These are phyloP conservation scores for Sapayoa aenigma DNA, from an alignment of 2,113 vertebrate species.

Conservation along the genomic window DNA sequence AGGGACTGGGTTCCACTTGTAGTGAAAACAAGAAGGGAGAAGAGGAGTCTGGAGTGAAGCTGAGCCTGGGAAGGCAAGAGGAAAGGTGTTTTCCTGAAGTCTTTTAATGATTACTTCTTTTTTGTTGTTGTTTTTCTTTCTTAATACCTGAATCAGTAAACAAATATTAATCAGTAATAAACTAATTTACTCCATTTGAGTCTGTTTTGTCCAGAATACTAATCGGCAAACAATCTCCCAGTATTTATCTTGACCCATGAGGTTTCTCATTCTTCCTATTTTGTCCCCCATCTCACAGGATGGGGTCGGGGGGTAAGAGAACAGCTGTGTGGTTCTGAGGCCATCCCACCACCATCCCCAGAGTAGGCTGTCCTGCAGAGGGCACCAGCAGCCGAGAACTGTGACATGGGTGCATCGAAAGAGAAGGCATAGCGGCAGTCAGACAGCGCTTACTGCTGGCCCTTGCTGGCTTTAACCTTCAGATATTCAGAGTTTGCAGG, in stretches of 20 bases:
- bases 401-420: neutral
- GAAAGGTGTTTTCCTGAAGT: neutral
- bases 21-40: accelerated
- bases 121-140: neutral
- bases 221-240: neutral
- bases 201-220: neutral
- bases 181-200: neutral
- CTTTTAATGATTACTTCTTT: neutral
- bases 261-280: neutral
- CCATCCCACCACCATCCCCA: neutral
- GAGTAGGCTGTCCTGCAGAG: accelerated
- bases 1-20: neutral
- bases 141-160: neutral
- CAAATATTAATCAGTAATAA: neutral
- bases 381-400: neutral
- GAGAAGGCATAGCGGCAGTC: neutral
- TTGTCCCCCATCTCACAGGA: accelerated
- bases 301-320: accelerated
- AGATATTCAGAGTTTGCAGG: neutral
- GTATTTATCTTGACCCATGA: neutral
- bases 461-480: neutral
- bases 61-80: neutral
- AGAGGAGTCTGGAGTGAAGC: neutral
- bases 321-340: accelerated
- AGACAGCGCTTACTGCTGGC: neutral